Percentiles rank a stretch among this genome's conserved stretches.
Evolutionary conservation across 1,140 invertebrate species (phyloP).

Genomic region (Heliothis subflexa): DNA sequence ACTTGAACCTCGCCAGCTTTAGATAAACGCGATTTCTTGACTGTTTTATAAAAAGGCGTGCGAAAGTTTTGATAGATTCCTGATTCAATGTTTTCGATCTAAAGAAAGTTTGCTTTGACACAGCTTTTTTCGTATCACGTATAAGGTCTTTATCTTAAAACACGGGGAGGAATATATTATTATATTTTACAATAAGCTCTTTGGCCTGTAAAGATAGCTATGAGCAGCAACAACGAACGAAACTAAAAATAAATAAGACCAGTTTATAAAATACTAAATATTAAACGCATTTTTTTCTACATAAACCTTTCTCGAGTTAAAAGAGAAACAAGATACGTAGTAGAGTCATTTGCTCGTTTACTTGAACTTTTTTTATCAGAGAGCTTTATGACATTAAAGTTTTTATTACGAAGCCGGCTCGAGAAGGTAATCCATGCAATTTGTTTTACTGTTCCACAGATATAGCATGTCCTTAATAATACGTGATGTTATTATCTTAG

Average conservation of each 20-base stretch:
- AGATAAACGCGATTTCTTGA: constrained; percentile 36
- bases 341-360: constrained; percentile 38
- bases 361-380: constrained; percentile 44
- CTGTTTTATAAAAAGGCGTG: constrained; percentile 31
- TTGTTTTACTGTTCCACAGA: constrained; percentile 63
- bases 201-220: not conserved
- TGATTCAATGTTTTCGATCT: constrained; percentile 35
- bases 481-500: constrained; percentile 70
- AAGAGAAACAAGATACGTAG: constrained; percentile 24
- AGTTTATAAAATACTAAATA: constrained; percentile 16
- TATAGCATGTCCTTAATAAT: constrained; percentile 65
- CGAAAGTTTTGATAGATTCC: constrained; percentile 27
- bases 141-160: constrained; percentile 9
- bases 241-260: constrained; percentile 9
- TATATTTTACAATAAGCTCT: not conserved
- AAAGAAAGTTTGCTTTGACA: not conserved
- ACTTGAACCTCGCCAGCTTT: not conserved
- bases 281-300: constrained; percentile 9
- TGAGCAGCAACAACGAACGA: not conserved
- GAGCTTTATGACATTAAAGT: constrained; percentile 56
- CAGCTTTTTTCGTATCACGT: constrained; percentile 1
- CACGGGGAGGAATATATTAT: not conserved
- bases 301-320: constrained; percentile 10
- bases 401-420: constrained; percentile 59
- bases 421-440: constrained; percentile 69